These are phyloP conservation scores for Nannobrachium achirus DNA, from an alignment of 2,113 vertebrate species.

Conservation along the genomic window DNA sequence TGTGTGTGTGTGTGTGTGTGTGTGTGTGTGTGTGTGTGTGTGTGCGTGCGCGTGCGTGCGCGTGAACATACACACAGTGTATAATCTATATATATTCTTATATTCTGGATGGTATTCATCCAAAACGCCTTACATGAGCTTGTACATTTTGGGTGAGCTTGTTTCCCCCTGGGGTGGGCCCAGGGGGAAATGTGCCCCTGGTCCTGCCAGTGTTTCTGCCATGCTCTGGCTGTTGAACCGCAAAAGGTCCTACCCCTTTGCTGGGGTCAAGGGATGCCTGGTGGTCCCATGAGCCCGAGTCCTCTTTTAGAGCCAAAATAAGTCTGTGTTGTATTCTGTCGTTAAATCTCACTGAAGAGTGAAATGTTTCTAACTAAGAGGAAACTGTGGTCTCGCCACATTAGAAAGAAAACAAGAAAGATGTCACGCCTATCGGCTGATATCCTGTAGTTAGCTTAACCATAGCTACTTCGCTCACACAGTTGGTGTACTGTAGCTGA, in stretches of 20 bases:
- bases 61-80: no score
- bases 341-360: conserved; percentile 2
- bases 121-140: neutral
- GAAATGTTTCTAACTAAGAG: conserved; percentile 3
- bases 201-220: neutral
- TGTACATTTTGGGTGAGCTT: neutral
- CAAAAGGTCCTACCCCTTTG: neutral
- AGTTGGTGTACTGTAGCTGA: conserved; percentile 23
- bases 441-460: conserved; percentile 13
- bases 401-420: neutral
- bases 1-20: no score
- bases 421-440: neutral
- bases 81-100: conserved; percentile 7
- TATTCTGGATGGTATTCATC: neutral
- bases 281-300: neutral
- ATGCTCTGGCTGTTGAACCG: neutral
- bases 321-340: conserved; percentile 12
- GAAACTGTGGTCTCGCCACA: neutral
- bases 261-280: neutral
- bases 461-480: conserved; percentile 11
- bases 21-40: no score
- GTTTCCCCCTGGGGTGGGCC: neutral
- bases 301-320: neutral
- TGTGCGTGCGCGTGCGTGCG: no score
- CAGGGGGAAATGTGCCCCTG: neutral